Base-by-base conservation (phyloP, 2,113 vertebrate species). In the Synodontis membranacea region DNA sequence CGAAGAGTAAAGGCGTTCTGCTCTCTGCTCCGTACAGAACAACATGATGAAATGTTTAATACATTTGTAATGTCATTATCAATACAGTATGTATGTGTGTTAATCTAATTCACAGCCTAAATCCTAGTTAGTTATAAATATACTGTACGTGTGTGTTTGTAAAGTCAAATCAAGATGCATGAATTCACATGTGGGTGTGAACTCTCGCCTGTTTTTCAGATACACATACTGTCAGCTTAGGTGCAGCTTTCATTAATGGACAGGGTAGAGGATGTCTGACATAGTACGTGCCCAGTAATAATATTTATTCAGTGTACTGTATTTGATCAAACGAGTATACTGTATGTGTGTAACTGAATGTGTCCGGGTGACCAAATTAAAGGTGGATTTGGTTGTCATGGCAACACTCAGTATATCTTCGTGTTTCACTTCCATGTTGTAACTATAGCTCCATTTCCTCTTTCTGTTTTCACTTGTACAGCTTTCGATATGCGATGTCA, bases 391-490 rank as follows among this genome's bases (percentile, higher is more conserved):
- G 21, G 19, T 39, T 54, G 34, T 39, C 12, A 84, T 74, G 3
- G 31, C 48, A 54, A 72, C 56, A 23, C 11, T 37, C 14, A 34
- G 21, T 28, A 7, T 56, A 25, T 74, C 37, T 54, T 80, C 70
- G 50, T 58, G 39, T 86, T 87, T 87, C 86, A 83, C 54, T 83
- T 83, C 80, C 37, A 15, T 17, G 44, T 42, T 54, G 48, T 31
- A 31, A 44, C 3, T 56, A 19, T 31, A 11, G 2, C 12, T 44
- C 15, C 19, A 37, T 34, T 44, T 54, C 2, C 28, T 34, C n/a
- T 75, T 82, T 58, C 70, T 70, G 39, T 52, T 86, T 83, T 83
- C 25, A 19, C 17, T 80, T 23, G 3, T 58, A 25, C 6, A 34
- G 17, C 0, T 21, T 54, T 70, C 28, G 56, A 3, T 15, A 12